phyloP scores from a whole-genome alignment of 2,113 vertebrate species.

The Pteruthius melanotis region DNA sequence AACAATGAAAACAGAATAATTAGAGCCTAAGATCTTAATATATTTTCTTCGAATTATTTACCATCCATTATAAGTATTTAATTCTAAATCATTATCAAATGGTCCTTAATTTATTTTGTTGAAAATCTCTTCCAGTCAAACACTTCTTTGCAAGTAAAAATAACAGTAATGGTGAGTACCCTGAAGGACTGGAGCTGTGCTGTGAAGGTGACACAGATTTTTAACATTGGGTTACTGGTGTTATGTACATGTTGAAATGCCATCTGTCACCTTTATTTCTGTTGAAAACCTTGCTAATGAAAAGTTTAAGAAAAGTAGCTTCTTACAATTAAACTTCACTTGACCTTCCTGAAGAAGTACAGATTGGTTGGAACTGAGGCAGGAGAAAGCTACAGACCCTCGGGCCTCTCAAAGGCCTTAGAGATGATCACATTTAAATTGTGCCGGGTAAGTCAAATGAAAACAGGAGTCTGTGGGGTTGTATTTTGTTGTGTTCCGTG shows the following conservation, averaged over 20 bases:
- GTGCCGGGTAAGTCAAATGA: background rate
- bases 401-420: background rate
- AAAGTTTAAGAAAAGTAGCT: constrained; percentile 46
- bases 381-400: background rate
- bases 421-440: background rate
- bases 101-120: background rate
- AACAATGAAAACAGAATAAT: background rate
- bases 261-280: constrained; percentile 23
- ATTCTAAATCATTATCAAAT: background rate
- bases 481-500: background rate
- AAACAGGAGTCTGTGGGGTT: background rate
- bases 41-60: background rate
- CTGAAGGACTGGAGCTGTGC: background rate
- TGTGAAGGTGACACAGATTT: background rate
- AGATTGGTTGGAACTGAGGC: background rate
- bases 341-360: background rate
- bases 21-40: background rate
- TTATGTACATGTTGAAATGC: background rate
- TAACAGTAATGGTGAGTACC: background rate
- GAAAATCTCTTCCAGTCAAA: background rate
- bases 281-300: background rate
- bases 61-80: background rate
- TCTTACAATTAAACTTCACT: background rate
- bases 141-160: constrained; percentile 17
- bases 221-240: background rate